Conservation (phyloP, 2,113 vertebrate genomes). For the Poeciliopsis prolifica region DNA sequence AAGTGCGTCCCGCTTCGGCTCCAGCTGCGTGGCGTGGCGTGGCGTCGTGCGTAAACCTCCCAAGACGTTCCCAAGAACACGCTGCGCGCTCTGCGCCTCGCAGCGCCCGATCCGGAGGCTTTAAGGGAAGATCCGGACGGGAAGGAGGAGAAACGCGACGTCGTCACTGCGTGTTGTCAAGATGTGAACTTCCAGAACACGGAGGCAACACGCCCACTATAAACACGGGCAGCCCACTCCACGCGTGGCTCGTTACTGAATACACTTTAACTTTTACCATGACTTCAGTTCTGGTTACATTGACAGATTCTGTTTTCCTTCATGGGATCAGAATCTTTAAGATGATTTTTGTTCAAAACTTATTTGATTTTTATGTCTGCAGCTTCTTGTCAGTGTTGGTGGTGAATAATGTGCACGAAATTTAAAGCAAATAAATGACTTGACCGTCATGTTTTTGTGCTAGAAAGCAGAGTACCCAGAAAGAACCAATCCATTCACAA, state of each 20-base stretch:
- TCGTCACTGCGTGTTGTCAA: slow-evolving; percentile 27
- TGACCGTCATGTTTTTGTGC: too few species aligned
- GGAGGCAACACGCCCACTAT: slow-evolving; percentile 7
- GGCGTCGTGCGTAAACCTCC: slow-evolving; percentile 53
- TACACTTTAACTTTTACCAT: background rate
- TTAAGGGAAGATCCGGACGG: slow-evolving; percentile 13
- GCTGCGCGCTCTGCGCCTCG: slow-evolving; percentile 48
- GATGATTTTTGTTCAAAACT: too few species aligned
- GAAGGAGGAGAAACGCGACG: slow-evolving; percentile 48
- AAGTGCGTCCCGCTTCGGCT: background rate
- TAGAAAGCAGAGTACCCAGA: too few species aligned
- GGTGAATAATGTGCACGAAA: too few species aligned
- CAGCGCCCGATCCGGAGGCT: slow-evolving; percentile 27
- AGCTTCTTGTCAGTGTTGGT: too few species aligned
- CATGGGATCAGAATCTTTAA: too few species aligned
- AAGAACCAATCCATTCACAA: too few species aligned
- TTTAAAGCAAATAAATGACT: too few species aligned
- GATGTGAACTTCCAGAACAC: slow-evolving; percentile 14
- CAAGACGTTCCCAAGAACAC: slow-evolving; percentile 63
- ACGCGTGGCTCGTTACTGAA: background rate
- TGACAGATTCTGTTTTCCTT: too few species aligned
- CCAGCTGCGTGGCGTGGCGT: slow-evolving; percentile 2
- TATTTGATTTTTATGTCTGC: too few species aligned
- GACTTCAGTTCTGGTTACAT: too few species aligned
- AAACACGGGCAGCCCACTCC: background rate